Conservation (phyloP, 2,797 vertebrate genomes). For the Gadopsis marmoratus region DNA sequence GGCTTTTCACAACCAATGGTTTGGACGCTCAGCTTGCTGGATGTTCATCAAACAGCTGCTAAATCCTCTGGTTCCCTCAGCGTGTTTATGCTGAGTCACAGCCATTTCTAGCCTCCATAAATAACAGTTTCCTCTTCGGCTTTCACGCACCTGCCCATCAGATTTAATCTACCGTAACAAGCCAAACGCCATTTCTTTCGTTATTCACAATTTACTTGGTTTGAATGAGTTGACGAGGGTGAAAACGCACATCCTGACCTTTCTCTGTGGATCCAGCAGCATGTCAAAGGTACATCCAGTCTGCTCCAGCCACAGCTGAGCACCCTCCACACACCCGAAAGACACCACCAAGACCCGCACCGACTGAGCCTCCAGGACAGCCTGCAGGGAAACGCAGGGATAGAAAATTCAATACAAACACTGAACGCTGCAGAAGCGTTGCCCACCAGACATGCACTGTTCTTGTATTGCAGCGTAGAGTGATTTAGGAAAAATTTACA, state of each 20-base stretch:
- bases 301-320: conserved; percentile 80
- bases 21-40: neutral
- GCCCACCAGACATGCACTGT: no score
- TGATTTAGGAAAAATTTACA: no score
- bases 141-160: conserved; percentile 1
- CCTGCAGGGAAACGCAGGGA: conserved; percentile 47
- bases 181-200: neutral
- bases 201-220: neutral
- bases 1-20: conserved; percentile 22
- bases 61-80: neutral
- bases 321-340: conserved; percentile 76
- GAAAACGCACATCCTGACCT: conserved; percentile 56
- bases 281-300: conserved; percentile 78
- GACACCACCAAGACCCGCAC: conserved; percentile 79
- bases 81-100: conserved; percentile 16
- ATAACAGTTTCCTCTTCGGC: neutral
- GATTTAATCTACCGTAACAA: neutral
- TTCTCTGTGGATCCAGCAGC: conserved; percentile 81
- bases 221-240: neutral
- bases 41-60: conserved; percentile 48
- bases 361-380: conserved; percentile 76
- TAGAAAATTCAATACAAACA: neutral
- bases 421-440: no score
- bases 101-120: neutral
- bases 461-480: no score